Evolutionary conservation across 2,113 vertebrate species (phyloP).

Genomic region (Tragulus kanchil): DNA sequence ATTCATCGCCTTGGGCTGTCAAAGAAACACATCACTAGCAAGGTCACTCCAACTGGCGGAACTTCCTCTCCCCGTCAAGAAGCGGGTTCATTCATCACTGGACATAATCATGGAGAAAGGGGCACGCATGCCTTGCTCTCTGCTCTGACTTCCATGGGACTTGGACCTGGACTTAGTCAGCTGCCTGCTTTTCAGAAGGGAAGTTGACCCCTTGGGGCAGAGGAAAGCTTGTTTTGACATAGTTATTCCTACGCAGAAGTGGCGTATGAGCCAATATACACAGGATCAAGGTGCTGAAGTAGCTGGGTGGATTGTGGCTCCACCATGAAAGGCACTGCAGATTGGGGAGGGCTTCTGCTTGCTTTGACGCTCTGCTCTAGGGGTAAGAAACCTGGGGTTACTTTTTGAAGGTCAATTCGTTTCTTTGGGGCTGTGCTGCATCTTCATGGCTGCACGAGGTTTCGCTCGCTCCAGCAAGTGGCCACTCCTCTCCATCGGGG

Average conservation of each 20-base stretch:
- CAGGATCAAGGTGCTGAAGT: constrained; percentile 73
- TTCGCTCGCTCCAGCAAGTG: background rate
- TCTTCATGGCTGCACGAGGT: accelerated
- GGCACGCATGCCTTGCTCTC: constrained; percentile 67
- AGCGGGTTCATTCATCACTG: constrained; percentile 81
- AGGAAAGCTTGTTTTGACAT: constrained; percentile 84
- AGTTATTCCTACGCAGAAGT: constrained; percentile 72
- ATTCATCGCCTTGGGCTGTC: constrained; percentile 47
- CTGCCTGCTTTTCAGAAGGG: constrained; percentile 84
- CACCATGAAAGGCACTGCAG: background rate
- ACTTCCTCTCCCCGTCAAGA: constrained; percentile 79
- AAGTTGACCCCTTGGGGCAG: constrained; percentile 79
- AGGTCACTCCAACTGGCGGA: constrained; percentile 84
- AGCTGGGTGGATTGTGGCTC: constrained; percentile 3
- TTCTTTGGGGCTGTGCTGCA: background rate
- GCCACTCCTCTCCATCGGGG: background rate
- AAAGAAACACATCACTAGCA: constrained; percentile 71
- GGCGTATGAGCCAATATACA: constrained; percentile 63
- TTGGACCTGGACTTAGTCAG: constrained; percentile 76
- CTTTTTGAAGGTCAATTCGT: accelerated
- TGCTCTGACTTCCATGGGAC: constrained; percentile 77
- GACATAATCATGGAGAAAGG: constrained; percentile 81
- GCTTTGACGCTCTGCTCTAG: background rate
- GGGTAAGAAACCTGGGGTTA: background rate
- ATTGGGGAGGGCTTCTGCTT: background rate